These are phyloP conservation scores for Tamias sibiricus DNA, from an alignment of 2,113 vertebrate species.

Conservation along the genomic window DNA sequence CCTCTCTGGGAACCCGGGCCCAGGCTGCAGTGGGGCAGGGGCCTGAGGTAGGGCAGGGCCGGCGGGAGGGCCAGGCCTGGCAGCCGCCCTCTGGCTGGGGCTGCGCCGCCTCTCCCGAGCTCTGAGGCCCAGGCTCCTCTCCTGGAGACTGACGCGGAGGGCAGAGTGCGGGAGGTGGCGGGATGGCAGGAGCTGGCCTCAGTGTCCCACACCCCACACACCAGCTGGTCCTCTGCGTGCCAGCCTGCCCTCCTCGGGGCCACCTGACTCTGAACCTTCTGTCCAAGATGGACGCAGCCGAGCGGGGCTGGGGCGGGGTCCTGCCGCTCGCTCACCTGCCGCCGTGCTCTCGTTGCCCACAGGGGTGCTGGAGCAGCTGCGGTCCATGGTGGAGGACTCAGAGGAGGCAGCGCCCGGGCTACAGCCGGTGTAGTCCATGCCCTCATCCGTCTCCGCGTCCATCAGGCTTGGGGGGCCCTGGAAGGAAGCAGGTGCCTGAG, in stretches of 20 bases:
- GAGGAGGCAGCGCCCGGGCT: constrained; percentile 96
- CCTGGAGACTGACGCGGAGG: background rate
- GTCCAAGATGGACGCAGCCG: background rate
- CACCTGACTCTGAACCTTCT: background rate
- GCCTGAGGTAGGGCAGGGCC: constrained; percentile 86
- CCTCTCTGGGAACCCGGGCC: constrained; percentile 89
- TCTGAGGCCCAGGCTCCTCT: background rate
- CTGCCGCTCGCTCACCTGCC: constrained; percentile 90
- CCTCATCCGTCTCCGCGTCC: constrained; percentile 95
- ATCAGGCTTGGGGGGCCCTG: constrained; percentile 88
- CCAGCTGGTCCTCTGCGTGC: background rate
- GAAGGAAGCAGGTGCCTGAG: constrained; percentile 87
- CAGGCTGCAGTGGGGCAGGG: constrained; percentile 87
- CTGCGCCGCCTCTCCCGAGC: background rate
- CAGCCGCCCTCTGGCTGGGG: background rate
- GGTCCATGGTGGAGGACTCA: constrained; percentile 97
- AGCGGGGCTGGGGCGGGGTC: background rate
- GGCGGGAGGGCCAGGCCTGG: background rate
- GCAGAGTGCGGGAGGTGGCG: background rate
- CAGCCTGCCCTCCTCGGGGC: background rate
- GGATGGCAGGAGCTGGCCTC: background rate
- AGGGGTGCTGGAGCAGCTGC: constrained; percentile 98
- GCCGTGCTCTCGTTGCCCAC: constrained; percentile 96
- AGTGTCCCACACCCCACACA: accelerated
- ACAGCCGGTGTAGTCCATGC: constrained; percentile 95